Evolutionary conservation across 2,113 vertebrate genomes (phyloP).

Genomic region (Eurypyga helias): DNA sequence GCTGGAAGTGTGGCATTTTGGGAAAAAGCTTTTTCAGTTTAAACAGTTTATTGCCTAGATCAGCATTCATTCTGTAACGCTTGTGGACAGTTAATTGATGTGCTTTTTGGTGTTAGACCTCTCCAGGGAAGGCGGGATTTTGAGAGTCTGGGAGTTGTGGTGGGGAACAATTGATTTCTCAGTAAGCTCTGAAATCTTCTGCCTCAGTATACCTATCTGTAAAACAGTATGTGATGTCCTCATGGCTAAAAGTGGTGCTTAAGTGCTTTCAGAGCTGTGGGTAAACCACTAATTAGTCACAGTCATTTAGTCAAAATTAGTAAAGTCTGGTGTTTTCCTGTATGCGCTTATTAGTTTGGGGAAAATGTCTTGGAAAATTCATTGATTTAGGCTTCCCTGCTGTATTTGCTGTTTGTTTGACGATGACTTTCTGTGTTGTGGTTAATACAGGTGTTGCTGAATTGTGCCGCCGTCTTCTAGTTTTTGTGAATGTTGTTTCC

Average conservation of each 20-base stretch:
- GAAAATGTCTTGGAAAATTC: not conserved
- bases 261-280: not conserved
- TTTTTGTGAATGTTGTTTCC: not conserved
- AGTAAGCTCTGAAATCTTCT: not conserved
- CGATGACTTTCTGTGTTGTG: not conserved
- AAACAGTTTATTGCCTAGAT: not conserved
- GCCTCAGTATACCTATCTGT: not conserved
- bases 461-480: not conserved
- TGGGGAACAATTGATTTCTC: not conserved
- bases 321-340: not conserved
- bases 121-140: not conserved
- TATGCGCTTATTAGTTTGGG: not conserved
- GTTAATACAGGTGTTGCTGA: not conserved
- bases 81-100: not conserved
- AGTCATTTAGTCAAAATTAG: constrained; percentile 12
- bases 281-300: constrained; percentile 4
- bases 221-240: not conserved
- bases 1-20: not conserved
- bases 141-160: not conserved
- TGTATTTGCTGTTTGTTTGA: constrained; percentile 15
- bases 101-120: not conserved
- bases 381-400: constrained; percentile 1
- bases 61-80: not conserved
- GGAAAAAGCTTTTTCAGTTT: not conserved
- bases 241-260: not conserved